Evolutionary conservation across 2,797 vertebrate genomes (phyloP).

Genomic region (Enteromius thamalakanensis): DNA sequence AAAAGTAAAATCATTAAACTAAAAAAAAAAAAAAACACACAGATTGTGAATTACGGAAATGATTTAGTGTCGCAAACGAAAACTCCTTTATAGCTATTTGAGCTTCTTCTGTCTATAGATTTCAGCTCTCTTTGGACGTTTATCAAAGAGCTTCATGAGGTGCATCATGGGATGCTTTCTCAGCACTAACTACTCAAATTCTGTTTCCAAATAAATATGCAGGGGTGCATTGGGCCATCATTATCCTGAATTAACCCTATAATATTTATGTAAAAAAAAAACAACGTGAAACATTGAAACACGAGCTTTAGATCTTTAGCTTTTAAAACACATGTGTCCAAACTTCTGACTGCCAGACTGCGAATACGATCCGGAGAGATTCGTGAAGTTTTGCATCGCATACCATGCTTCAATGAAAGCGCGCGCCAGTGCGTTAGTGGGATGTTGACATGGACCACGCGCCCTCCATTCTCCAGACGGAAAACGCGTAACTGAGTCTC

Average conservation of each 20-base stretch:
- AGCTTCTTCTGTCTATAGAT: background rate
- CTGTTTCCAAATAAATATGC: background rate
- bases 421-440: constrained; percentile 77
- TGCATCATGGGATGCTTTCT: background rate
- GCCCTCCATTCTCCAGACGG: constrained; percentile 98
- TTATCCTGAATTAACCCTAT: background rate
- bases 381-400: constrained; percentile 23
- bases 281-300: background rate
- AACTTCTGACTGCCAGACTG: background rate
- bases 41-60: background rate
- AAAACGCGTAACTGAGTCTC: constrained; percentile 96
- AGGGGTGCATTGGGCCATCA: background rate
- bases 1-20: background rate
- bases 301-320: background rate
- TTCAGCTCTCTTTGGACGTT: background rate
- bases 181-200: background rate
- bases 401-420: constrained; percentile 65
- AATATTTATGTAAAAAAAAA: too few species aligned
- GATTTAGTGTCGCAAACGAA: background rate
- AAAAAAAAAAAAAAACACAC: background rate
- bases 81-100: background rate
- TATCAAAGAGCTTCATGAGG: background rate
- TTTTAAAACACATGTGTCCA: background rate
- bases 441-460: constrained; percentile 96
- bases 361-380: background rate